Base-by-base conservation (phyloP, 2,888 invertebrate species). In the Archips xylosteana region DNA sequence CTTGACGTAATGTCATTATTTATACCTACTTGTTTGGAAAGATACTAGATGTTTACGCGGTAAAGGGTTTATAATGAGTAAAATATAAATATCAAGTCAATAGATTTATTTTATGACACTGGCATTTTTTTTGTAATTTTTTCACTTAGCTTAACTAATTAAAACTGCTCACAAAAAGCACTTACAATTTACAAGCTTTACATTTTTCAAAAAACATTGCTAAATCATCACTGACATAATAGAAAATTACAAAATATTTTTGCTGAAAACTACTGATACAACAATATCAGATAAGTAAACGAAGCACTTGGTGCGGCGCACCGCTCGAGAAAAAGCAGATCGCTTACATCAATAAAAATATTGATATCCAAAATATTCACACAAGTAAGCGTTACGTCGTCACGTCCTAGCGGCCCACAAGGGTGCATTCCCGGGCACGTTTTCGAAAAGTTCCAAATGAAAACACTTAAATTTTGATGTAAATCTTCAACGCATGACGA, bases 401-500 rank as follows among this genome's bases (percentile, higher is more conserved):
- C 9, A 54, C 51, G 9, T 32, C 57, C 23, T 12, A 32, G 57
- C 12, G 8, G 10, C 12, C 57, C 32, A 23, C 32, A 57, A 57
- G 57, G 32, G 12, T 23, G 32, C 32, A 1, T 32, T 32, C 23
- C 32, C 3, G 57, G 32, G 47, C 64, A 71, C 64, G 61, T 42
- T 42, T 23, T 54, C 4, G 10, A 15, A 59, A 67, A 74, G 68
- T 64, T 57, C 75, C 62, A 59, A 64, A 67, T 36, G 34, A 36
- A 36, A 63, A 69, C 67, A 75, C 71, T 76, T 78, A 23, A 61
- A 59, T 45, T 15, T 13, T 12, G 9, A 5, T 5, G 39, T 32
- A 42, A 23, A 51, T 66, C 36, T 75, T 91, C 94, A 94, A 75
- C 94, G 94, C 92, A 92, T 93, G 73, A 93, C 94, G 76, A 94